Conservation (phyloP, 2,888 invertebrate species). For the Nycteola revayana region DNA sequence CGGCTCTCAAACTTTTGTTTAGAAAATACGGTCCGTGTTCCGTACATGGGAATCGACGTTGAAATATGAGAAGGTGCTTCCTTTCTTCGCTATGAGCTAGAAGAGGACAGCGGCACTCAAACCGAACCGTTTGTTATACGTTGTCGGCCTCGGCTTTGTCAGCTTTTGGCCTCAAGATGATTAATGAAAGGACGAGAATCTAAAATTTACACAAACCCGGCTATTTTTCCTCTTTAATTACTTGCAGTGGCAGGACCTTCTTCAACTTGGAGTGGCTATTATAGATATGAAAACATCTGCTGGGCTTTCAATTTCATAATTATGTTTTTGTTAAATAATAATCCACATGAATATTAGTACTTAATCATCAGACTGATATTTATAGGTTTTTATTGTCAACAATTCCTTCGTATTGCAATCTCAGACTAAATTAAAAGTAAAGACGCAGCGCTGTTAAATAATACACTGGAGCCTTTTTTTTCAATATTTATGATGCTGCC, state of each 20-base stretch:
- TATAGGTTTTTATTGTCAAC: too few species aligned
- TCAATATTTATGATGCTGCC: too few species aligned
- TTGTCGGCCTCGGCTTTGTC: conserved; percentile 52
- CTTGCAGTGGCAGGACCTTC: conserved; percentile 20
- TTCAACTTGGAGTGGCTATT: conserved; percentile 8
- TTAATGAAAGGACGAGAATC: conserved; percentile 57
- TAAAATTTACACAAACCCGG: conserved; percentile 45
- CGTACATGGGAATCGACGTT: conserved; percentile 57
- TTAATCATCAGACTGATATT: too few species aligned
- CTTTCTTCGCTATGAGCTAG: conserved; percentile 29
- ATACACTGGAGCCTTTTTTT: too few species aligned
- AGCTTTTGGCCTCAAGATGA: conserved; percentile 56
- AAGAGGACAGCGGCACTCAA: conserved; percentile 43
- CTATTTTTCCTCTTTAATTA: conserved; percentile 35
- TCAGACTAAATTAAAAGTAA: too few species aligned
- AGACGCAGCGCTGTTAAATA: too few species aligned
- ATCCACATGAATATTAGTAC: too few species aligned
- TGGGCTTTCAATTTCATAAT: neutral
- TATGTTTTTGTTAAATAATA: too few species aligned
- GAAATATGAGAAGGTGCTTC: conserved; percentile 50
- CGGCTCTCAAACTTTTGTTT: conserved; percentile 44
- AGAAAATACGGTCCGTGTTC: conserved; percentile 55
- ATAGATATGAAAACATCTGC: neutral
- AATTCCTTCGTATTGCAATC: too few species aligned
- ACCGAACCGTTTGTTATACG: conserved; percentile 57